phyloP scores from a whole-genome alignment of 53 echinoderm and acorn worm species.

The Stichopus horrens region DNA sequence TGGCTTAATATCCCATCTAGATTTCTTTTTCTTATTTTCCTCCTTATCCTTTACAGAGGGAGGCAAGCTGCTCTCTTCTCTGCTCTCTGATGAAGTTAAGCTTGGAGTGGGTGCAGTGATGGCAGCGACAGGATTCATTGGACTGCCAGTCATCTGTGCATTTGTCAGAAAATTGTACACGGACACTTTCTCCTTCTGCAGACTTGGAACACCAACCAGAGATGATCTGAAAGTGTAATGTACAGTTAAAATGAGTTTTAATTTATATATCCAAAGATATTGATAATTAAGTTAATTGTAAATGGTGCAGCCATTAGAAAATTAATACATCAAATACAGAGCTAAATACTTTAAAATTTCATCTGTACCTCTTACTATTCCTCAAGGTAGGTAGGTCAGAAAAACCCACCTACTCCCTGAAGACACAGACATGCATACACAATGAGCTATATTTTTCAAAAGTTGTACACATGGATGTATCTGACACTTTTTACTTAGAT shows the following conservation, averaged over 20 bases:
- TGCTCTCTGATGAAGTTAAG: background rate
- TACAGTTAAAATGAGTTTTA: background rate
- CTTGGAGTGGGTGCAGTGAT: constrained; percentile 3
- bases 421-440: too few relatives aligned
- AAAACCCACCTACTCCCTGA: too few relatives aligned
- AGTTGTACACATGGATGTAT: too few relatives aligned
- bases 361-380: too few relatives aligned
- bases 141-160: constrained; percentile 3
- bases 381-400: too few relatives aligned
- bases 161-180: constrained; percentile 83
- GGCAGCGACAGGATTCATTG: background rate
- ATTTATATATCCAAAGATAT: too few relatives aligned
- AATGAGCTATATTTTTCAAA: too few relatives aligned
- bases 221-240: constrained; percentile 60
- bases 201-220: constrained; percentile 68
- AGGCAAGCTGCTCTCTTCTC: background rate
- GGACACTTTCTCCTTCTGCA: constrained; percentile 88
- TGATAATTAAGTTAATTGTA: too few relatives aligned
- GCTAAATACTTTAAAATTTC: too few relatives aligned
- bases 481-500: too few relatives aligned
- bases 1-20: constrained; percentile 70
- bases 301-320: background rate
- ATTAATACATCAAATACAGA: background rate
- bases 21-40: background rate
- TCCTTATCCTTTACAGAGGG: background rate